Evolutionary conservation across 2,888 invertebrate genomes (phyloP), one percentile per base, ranked within the genome.

Genomic region (Papilio gigon): DNA sequence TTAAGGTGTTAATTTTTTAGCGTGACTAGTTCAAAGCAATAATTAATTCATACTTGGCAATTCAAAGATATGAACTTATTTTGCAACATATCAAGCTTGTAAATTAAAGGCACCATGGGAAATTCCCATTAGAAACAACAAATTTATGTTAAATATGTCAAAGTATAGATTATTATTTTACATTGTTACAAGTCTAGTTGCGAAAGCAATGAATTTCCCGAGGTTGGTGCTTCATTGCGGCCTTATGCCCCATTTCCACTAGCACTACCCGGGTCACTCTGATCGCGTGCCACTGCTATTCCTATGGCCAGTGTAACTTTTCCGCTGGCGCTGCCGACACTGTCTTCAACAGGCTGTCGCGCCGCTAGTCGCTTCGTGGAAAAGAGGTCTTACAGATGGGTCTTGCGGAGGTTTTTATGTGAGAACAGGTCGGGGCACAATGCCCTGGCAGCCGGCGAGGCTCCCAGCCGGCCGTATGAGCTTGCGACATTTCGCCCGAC

Each of bases 391-490:
- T 80, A 78, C 78, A 79, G 81, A 82, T 84, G 84, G 75, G 73
- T 83, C 81, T 85, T 86, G 86, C 83, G 82, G 82, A 77, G 83
- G 82, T 82, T 78, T 79, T 80, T 84, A 80, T 85, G 88, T 89
- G 90, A 80, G 90, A 90, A 90, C 82, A 71, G 75, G 80, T 81
- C 82, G 80, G 76, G 79, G 80, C 80, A 90, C 89, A 89, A 90
- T 90, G 77, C 53, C n/a, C 27, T 53, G 53, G 0, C 50, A 50
- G 68, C 22, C 56, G 0, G 22, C 9, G 70, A 70, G 74, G 75
- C 79, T 90, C 90, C 80, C 90, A 89, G 89, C 87, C 87, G 85
- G 84, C 85, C 68, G 83, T 82, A 80, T 78, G 81, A 83, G 84
- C 88, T 90, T 90, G 86, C 90, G 84, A 89, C 87, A 90, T 83